Conservation (phyloP, 2,113 vertebrate genomes). For the Scomber colias region DNA sequence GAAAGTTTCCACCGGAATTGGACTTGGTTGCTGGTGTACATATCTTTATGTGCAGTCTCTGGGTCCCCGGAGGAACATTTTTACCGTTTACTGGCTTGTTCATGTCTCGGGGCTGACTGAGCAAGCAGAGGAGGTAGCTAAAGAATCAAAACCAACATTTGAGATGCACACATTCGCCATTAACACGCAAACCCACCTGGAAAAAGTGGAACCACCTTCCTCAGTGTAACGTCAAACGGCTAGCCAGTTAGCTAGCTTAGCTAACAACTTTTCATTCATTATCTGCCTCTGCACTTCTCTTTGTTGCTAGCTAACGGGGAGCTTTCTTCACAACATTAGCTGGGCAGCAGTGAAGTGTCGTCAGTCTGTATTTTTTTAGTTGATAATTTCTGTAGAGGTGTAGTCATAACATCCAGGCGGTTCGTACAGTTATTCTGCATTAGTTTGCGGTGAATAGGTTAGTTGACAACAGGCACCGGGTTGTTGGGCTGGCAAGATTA, state of each 20-base stretch:
- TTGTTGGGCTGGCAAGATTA: background rate
- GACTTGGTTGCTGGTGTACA: fast-evolving
- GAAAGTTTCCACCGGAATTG: slow-evolving; percentile 46
- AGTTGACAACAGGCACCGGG: background rate
- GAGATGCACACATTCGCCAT: background rate
- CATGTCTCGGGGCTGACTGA: slow-evolving; percentile 1
- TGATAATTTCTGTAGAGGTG: background rate
- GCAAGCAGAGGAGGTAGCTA: slow-evolving; percentile 39
- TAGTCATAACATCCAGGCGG: background rate
- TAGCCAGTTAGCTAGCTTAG: slow-evolving; percentile 59
- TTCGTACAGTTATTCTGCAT: background rate
- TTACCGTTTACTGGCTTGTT: slow-evolving; percentile 19
- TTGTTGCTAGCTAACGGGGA: slow-evolving; percentile 67
- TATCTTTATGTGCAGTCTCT: background rate
- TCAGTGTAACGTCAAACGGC: slow-evolving; percentile 1
- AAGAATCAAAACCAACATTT: background rate
- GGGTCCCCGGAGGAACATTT: slow-evolving; percentile 24
- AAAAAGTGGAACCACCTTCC: background rate
- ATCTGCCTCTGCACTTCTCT: slow-evolving; percentile 53
- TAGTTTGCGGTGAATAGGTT: background rate
- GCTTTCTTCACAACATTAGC: slow-evolving; percentile 29
- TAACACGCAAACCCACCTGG: background rate
- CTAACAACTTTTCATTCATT: slow-evolving; percentile 82
- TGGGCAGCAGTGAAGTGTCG: background rate
- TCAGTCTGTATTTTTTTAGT: background rate